Evolutionary conservation across 1,140 invertebrate genomes (phyloP), one percentile per base, ranked within the genome.

Genomic region (Drosophila virilis): DNA sequence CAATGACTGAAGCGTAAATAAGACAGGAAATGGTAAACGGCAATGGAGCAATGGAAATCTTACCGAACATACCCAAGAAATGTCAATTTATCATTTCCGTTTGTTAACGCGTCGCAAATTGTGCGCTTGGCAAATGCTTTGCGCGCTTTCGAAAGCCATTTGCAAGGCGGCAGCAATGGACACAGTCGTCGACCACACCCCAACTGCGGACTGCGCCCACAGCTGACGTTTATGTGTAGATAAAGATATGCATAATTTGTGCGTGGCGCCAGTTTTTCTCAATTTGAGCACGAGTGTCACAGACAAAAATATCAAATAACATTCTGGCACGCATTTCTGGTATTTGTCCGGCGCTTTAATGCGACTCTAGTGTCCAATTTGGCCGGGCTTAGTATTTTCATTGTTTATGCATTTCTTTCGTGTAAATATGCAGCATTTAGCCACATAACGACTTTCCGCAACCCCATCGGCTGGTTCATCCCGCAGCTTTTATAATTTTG

Each of bases 51-150:
- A 54, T 66, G 80, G 80, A 83, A 66, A 76, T 75, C 54, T 68
- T 46, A 52, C 22, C 35, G 61, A 62, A 58, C 61, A 72, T 50
- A 54, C 38, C 28, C 54, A 77, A 67, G 69, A 66, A 80, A 88
- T 89, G 79, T 83, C 84, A 88, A 88, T 88, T 88, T 88, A 88
- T 88, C 83, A 88, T 88, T 83, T 89, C 77, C 77, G 80, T 37
- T 78, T 60, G 74, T 70, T 65, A 67, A 82, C 64, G 82, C 77
- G 80, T 57, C 57, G 73, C 81, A 83, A 83, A 83, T 83, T 80
- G 80, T 68, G 62, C 69, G 68, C 74, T 80, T 67, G 70, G 46
- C 60, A 69, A 76, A 78, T 78, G 69, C 67, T 84, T 85, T 80
- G 73, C 67, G 54, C 68, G 77, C 77, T 62, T 80, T 80, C 68